Evolutionary conservation across 2,113 vertebrate species (phyloP).

Genomic region (Megaceryle maxima): DNA sequence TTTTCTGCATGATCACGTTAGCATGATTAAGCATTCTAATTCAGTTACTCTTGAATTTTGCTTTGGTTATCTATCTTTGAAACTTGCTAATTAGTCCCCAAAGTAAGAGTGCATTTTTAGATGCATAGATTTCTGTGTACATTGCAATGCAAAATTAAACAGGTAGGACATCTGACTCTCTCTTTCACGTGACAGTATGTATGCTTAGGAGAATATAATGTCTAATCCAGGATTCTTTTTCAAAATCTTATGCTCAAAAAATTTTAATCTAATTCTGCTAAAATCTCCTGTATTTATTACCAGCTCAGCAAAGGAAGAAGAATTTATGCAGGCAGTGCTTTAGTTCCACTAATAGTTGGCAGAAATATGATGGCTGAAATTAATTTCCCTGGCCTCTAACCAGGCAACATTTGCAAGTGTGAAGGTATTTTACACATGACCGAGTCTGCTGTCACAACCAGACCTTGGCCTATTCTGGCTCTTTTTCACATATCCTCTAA

Average conservation of each 20-base stretch:
- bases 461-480: neutral
- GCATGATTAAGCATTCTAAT: neutral
- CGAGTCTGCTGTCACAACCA: neutral
- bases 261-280: neutral
- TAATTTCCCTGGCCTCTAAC: neutral
- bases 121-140: neutral
- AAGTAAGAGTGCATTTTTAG: neutral
- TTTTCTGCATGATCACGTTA: neutral
- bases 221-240: neutral
- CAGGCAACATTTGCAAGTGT: neutral
- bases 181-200: neutral
- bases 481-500: neutral
- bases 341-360: neutral
- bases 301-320: neutral
- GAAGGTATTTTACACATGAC: neutral
- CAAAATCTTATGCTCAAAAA: neutral
- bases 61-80: neutral
- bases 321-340: neutral
- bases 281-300: neutral
- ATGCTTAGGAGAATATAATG: neutral
- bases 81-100: neutral
- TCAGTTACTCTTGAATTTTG: neutral
- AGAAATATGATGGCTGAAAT: neutral
- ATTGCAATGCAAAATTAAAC: neutral
- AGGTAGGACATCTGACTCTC: neutral